phyloP scores from a whole-genome alignment of 2,113 vertebrate genomes.

The Passer domesticus region DNA sequence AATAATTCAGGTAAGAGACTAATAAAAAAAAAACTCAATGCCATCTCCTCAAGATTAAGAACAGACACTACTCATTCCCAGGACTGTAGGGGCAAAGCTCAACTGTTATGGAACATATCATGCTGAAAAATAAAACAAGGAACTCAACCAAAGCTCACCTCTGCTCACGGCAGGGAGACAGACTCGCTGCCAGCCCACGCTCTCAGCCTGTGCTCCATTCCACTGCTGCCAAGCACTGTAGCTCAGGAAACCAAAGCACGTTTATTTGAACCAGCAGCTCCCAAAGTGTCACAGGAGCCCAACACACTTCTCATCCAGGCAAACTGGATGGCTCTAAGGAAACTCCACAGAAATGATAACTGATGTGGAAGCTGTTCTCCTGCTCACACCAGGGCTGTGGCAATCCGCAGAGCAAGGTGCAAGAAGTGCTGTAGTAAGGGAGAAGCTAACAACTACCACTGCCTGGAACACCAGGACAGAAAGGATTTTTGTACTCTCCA shows the following conservation, averaged over 20 bases:
- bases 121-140: not conserved
- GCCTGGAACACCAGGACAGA: not conserved
- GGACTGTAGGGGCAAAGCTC: not conserved
- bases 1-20: not conserved
- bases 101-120: not conserved
- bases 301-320: not conserved
- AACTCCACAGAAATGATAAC: not conserved
- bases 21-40: rapidly evolving
- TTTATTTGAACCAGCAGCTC: not conserved
- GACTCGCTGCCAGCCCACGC: not conserved
- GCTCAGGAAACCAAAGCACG: constrained; percentile 7
- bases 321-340: not conserved
- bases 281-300: not conserved
- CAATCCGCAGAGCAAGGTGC: not conserved
- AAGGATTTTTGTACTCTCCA: not conserved
- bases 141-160: not conserved
- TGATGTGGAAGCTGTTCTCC: not conserved
- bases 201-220: not conserved
- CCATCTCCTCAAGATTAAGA: not conserved
- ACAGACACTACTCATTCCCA: not conserved
- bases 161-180: not conserved
- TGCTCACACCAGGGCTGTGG: not conserved
- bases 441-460: rapidly evolving
- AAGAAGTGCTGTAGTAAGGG: not conserved
- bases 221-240: not conserved